A percentile compares a stretch with the other conserved stretches of the same genome.
These are phyloP conservation scores for Microctonus brassicae DNA, from an alignment of 2,888 invertebrate genomes.

Conservation along the genomic window DNA sequence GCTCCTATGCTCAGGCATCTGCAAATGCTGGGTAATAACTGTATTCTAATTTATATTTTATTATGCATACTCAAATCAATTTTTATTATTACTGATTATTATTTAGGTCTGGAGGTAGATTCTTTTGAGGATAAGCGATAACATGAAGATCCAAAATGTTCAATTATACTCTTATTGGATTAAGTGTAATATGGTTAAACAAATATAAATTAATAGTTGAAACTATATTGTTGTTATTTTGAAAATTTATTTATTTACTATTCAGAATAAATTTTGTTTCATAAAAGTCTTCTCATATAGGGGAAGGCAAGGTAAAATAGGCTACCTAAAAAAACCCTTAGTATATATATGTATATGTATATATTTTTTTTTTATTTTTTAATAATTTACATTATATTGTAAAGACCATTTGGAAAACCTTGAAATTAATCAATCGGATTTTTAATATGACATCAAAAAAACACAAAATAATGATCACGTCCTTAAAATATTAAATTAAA, in stretches of 20 bases:
- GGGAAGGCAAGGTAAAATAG: too few relatives aligned
- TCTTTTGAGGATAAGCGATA: neutral
- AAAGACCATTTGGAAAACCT: too few relatives aligned
- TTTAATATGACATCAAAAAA: too few relatives aligned
- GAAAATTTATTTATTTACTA: neutral
- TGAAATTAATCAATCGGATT: too few relatives aligned
- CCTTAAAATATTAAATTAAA: too few relatives aligned
- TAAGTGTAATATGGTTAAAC: neutral
- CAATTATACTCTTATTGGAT: neutral
- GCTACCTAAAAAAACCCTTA: too few relatives aligned
- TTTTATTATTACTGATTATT: neutral
- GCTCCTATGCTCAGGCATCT: conserved; percentile 46
- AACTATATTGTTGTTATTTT: neutral
- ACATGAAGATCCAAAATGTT: neutral
- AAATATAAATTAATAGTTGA: neutral
- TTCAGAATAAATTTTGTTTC: too few relatives aligned
- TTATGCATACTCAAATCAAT: neutral
- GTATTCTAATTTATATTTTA: neutral
- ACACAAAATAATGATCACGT: too few relatives aligned
- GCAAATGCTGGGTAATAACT: conserved; percentile 48
- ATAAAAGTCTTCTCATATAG: too few relatives aligned
- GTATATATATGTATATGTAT: too few relatives aligned
- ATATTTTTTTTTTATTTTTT: too few relatives aligned
- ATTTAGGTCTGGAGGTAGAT: neutral
- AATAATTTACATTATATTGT: too few relatives aligned